Conservation (phyloP, 2,797 vertebrate species). For the Amblyraja radiata region DNA sequence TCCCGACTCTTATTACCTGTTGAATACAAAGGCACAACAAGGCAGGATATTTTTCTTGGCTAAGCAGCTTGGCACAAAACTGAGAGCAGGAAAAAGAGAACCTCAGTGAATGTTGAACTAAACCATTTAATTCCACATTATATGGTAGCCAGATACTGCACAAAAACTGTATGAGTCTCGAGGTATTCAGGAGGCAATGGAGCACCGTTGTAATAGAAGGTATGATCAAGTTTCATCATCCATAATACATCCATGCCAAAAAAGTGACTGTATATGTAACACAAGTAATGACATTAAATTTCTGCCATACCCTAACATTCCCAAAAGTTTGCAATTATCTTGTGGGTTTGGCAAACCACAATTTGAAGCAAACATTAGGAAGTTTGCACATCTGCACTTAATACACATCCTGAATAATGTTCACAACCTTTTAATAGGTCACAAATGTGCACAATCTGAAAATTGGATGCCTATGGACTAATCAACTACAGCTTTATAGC, state of each 20-base stretch:
- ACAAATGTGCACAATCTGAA: constrained; percentile 35
- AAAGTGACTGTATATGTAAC: background rate
- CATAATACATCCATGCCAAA: constrained; percentile 5
- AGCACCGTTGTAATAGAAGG: background rate
- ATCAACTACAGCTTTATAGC: background rate
- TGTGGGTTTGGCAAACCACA: constrained; percentile 30
- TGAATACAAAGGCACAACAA: background rate
- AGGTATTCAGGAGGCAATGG: background rate
- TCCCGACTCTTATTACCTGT: background rate
- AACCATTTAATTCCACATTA: constrained; percentile 12
- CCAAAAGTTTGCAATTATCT: constrained; percentile 35
- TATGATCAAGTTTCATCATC: background rate
- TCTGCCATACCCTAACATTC: background rate
- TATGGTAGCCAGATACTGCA: constrained; percentile 23
- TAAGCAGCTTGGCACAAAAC: constrained; percentile 4
- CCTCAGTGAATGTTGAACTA: background rate
- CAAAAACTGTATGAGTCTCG: background rate
- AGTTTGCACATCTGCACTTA: constrained; percentile 24
- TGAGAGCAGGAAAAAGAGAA: background rate
- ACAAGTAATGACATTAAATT: background rate
- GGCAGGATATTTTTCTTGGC: background rate
- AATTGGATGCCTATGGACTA: background rate
- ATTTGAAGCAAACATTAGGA: constrained; percentile 31
- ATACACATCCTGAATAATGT: constrained; percentile 27
- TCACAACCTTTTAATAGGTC: constrained; percentile 30